Evolutionary conservation across 1,140 invertebrate species (phyloP).

Genomic region (Oryctes rhinoceros): DNA sequence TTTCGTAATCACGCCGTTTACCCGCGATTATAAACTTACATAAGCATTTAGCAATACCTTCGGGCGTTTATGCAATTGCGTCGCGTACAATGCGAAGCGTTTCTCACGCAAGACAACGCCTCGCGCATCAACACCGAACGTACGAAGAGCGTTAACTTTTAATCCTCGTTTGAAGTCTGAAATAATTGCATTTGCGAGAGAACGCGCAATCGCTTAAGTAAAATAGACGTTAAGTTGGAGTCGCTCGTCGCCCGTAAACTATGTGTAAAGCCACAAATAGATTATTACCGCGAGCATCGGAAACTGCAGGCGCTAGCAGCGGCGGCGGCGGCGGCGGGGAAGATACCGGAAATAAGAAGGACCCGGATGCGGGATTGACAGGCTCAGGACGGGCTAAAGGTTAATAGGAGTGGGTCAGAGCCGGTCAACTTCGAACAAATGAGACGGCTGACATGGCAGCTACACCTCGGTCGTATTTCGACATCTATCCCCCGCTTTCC

Average conservation of each 20-base stretch:
- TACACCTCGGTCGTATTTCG: slow-evolving; percentile 28
- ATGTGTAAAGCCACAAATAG: slow-evolving; percentile 36
- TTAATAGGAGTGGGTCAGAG: slow-evolving; percentile 27
- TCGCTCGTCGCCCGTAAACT: not conserved
- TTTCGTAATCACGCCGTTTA: no score
- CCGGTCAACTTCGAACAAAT: slow-evolving; percentile 36
- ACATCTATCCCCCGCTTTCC: slow-evolving; percentile 8
- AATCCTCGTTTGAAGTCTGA: slow-evolving; percentile 10
- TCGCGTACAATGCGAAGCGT: not conserved
- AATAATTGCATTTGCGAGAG: slow-evolving; percentile 23
- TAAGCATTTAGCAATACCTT: not conserved
- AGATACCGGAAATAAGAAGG: slow-evolving; percentile 2
- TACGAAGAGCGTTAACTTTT: slow-evolving; percentile 12
- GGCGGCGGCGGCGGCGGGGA: not conserved
- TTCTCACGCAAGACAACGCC: not conserved
- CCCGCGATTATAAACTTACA: no score
- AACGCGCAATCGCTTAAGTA: slow-evolving; percentile 23
- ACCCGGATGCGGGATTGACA: slow-evolving; percentile 19
- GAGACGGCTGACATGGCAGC: slow-evolving; percentile 35
- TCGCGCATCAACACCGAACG: slow-evolving; percentile 15
- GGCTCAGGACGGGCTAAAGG: slow-evolving; percentile 17
- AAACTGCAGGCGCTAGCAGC: not conserved
- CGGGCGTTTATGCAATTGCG: not conserved
- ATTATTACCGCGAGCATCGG: slow-evolving; percentile 25
- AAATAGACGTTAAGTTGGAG: slow-evolving; percentile 26